Evolutionary conservation across 1,140 invertebrate species (phyloP).

Genomic region (Fopius arisanus): DNA sequence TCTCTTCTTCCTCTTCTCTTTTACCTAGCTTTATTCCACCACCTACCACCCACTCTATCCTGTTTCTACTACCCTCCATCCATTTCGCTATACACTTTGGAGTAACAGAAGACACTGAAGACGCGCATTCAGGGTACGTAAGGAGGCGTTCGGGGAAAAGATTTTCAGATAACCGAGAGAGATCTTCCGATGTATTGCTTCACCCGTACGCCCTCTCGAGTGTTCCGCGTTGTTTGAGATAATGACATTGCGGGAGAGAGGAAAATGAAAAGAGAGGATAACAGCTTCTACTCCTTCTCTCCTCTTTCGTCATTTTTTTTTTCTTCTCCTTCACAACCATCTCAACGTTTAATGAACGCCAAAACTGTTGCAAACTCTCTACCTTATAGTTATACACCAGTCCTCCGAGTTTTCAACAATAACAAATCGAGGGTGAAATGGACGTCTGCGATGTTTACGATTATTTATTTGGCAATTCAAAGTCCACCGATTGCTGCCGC

Average conservation of each 20-base stretch:
- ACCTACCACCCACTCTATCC: slow-evolving; percentile 1
- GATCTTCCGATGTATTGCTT: slow-evolving; percentile 38
- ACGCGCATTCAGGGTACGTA: neutral
- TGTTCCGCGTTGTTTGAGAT: slow-evolving; percentile 45
- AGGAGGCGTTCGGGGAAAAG: neutral
- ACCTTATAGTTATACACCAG: neutral
- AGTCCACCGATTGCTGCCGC: neutral
- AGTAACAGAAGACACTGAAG: slow-evolving; percentile 3
- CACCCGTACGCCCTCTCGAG: slow-evolving; percentile 32
- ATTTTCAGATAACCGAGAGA: slow-evolving; percentile 15
- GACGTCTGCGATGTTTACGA: neutral
- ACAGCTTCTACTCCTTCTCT: neutral
- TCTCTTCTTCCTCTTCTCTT: slow-evolving; percentile 13
- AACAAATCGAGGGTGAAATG: neutral
- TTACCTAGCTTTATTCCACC: slow-evolving; percentile 19
- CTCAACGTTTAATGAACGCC: slow-evolving; percentile 39
- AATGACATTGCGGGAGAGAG: slow-evolving; percentile 41
- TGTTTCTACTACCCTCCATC: slow-evolving; percentile 18
- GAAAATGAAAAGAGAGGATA: neutral
- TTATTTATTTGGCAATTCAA: neutral
- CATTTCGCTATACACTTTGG: neutral
- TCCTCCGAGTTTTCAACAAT: neutral
- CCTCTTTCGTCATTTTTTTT: neutral
- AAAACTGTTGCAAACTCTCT: slow-evolving; percentile 38
- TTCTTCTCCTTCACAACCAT: neutral